Evolutionary conservation across 2,113 vertebrate species (phyloP), one percentile per base, ranked within the genome.

Genomic region (Ifrita kowaldi): DNA sequence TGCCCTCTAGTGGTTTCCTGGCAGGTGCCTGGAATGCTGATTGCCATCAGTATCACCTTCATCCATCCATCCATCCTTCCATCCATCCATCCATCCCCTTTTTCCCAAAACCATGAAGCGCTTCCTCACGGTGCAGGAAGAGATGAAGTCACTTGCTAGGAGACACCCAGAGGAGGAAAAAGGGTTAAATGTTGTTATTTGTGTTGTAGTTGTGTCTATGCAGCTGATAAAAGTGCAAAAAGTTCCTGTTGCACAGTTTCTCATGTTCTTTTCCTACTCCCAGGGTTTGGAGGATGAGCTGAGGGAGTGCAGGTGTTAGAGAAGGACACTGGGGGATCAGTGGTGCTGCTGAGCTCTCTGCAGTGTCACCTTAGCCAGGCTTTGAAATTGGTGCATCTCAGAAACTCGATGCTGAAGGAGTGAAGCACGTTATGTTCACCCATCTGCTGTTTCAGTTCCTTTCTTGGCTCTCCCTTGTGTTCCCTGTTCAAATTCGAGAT

Each of bases 1-100:
- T 47, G 88, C 94, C 93, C 93, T 94, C 93, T 95, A 52, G 88
- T 59, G 75, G 87, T 32, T 67, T 9, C 60, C 52, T 69, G 76
- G 33, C 82, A 7, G 6, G 3, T 27, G 44, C 47, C 60, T 87
- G 87, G 67, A 2, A 0, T 37, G 6, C 4, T 57, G 10, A 23
- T 23, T 30, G 46, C 18, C 39, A 5, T 24, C 68, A 6, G 14
- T 4, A 3, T 37, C 7, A 3, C 65, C 12, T 70, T 21, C 16
- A 42, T 56, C 5, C 17, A 3, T 50, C 5, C 15, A 4, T n/a
- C 70, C 49, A 9, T 67, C 60, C 44, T 9, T n/a, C 33, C 57
- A 6, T 10, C 7, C 69, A 4, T 52, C 4, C 21, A 4, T 37
- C 37, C 50, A 13, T 60, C 28, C 30, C 33, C 20, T 44, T 75